Percentiles rank a stretch among this genome's conserved stretches.
Evolutionary conservation across 2,888 invertebrate species (phyloP).

Genomic region (Drosophila greeni): DNA sequence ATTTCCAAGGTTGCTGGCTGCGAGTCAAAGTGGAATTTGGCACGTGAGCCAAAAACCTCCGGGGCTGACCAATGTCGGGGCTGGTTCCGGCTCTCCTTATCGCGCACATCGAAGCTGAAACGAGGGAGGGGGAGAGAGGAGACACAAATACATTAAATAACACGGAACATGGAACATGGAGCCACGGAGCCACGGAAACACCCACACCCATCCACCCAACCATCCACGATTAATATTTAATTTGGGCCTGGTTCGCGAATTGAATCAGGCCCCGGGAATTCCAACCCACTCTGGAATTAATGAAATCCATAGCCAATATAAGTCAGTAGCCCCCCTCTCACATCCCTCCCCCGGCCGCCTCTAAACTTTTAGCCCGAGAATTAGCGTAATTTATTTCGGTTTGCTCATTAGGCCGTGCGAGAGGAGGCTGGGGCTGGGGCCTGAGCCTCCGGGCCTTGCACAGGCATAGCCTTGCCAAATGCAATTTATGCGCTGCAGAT

Average conservation of each 20-base stretch:
- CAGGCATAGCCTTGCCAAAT: constrained; percentile 50
- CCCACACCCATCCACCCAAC: constrained; percentile 17
- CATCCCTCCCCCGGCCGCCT: constrained; percentile 4
- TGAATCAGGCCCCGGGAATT: constrained; percentile 29
- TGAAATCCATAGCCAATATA: constrained; percentile 56
- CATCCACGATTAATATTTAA: constrained; percentile 34
- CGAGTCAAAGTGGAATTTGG: constrained; percentile 88
- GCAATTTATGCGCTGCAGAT: constrained; percentile 62
- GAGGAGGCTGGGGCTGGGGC: background rate
- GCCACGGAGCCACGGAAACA: constrained; percentile 31
- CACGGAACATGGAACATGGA: no score
- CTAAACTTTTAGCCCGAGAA: constrained; percentile 50
- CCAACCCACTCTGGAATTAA: constrained; percentile 39
- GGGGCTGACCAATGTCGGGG: constrained; percentile 92
- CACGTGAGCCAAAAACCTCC: constrained; percentile 91
- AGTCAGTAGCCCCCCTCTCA: constrained; percentile 18
- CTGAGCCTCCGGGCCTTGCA: constrained; percentile 16
- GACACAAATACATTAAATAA: constrained; percentile 47
- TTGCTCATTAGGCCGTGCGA: constrained; percentile 54
- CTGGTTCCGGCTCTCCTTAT: constrained; percentile 86
- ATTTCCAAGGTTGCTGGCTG: constrained; percentile 89
- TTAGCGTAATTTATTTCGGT: constrained; percentile 62
- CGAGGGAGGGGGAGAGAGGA: constrained; percentile 1
- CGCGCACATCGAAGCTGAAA: constrained; percentile 91
- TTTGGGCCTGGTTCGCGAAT: constrained; percentile 33